A percentile compares a stretch with the other conserved stretches of the same genome.
These are phyloP conservation scores for Amphipoea oculea DNA, from an alignment of 2,888 invertebrate genomes.

Conservation along the genomic window DNA sequence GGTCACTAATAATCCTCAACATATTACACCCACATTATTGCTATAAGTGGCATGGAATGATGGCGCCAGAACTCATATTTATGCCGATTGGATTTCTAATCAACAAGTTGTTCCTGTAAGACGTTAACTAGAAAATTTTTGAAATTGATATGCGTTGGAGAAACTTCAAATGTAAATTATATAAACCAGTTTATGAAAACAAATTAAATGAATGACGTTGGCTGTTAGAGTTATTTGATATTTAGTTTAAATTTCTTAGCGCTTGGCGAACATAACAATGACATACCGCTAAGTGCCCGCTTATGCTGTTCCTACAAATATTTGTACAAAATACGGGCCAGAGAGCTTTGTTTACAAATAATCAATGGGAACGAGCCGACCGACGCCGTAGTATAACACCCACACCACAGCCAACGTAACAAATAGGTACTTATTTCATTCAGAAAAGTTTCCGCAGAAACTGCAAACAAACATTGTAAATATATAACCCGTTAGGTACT, in stretches of 20 bases:
- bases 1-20: constrained; percentile 54
- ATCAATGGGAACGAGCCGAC: constrained; percentile 78
- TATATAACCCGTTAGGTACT: constrained; percentile 53
- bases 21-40: constrained; percentile 56
- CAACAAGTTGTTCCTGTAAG: constrained; percentile 40
- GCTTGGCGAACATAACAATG: constrained; percentile 79
- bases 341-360: constrained; percentile 80
- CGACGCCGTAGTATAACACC: constrained; percentile 60
- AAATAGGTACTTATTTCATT: constrained; percentile 65
- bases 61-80: constrained; percentile 55
- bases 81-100: constrained; percentile 54
- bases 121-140: constrained; percentile 6
- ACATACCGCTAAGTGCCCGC: constrained; percentile 84
- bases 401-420: constrained; percentile 51
- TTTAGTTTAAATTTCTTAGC: constrained; percentile 68
- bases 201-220: constrained; percentile 36
- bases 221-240: constrained; percentile 47
- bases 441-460: constrained; percentile 57
- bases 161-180: constrained; percentile 15
- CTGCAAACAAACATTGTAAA: constrained; percentile 58
- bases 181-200: constrained; percentile 29
- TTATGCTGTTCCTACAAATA: constrained; percentile 83
- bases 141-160: constrained; percentile 27
- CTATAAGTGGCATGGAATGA: constrained; percentile 45
- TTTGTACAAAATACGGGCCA: constrained; percentile 79